Conservation (phyloP, 2,888 invertebrate genomes). For the Aethes cnicana region DNA sequence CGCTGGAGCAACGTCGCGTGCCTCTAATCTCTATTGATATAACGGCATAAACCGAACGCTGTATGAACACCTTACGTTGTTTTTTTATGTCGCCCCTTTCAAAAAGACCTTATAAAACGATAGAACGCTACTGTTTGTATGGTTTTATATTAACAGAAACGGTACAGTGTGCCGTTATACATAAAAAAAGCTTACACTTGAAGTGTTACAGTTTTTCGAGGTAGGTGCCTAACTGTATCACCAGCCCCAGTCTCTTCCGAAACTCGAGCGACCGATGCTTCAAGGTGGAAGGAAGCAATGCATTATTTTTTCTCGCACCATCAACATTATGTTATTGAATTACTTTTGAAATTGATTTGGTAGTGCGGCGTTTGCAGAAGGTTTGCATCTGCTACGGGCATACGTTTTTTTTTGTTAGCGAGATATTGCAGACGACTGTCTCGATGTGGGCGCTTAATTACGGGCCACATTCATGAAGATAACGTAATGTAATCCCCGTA, state of each 20-base stretch:
- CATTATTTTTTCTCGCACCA: slow-evolving; percentile 69
- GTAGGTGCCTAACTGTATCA: slow-evolving; percentile 68
- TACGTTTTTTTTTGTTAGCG: slow-evolving; percentile 57
- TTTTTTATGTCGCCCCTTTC: slow-evolving; percentile 58
- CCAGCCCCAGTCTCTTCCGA: slow-evolving; percentile 55
- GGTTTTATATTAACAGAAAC: slow-evolving; percentile 63
- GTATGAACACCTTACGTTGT: slow-evolving; percentile 73
- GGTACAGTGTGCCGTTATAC: slow-evolving; percentile 71
- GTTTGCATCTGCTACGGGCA: slow-evolving; percentile 71
- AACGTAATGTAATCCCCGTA: slow-evolving; percentile 77
- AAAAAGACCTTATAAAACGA: slow-evolving; percentile 69
- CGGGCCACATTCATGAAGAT: slow-evolving; percentile 73
- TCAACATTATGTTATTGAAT: slow-evolving; percentile 81
- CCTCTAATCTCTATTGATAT: slow-evolving; percentile 79
- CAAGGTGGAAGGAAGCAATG: slow-evolving; percentile 82
- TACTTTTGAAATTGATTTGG: slow-evolving; percentile 76
- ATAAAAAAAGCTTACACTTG: slow-evolving; percentile 57
- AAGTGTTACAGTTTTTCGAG: slow-evolving; percentile 76
- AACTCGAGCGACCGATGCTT: slow-evolving; percentile 49
- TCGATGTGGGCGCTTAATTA: slow-evolving; percentile 80
- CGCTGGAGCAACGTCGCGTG: slow-evolving; percentile 69
- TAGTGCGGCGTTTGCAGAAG: slow-evolving; percentile 67
- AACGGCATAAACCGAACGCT: slow-evolving; percentile 68
- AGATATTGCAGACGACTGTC: slow-evolving; percentile 56
- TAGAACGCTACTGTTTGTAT: slow-evolving; percentile 66